These are phyloP conservation scores for Gymnoscelis rufifasciata DNA, from an alignment of 2,888 invertebrate species.

Conservation along the genomic window DNA sequence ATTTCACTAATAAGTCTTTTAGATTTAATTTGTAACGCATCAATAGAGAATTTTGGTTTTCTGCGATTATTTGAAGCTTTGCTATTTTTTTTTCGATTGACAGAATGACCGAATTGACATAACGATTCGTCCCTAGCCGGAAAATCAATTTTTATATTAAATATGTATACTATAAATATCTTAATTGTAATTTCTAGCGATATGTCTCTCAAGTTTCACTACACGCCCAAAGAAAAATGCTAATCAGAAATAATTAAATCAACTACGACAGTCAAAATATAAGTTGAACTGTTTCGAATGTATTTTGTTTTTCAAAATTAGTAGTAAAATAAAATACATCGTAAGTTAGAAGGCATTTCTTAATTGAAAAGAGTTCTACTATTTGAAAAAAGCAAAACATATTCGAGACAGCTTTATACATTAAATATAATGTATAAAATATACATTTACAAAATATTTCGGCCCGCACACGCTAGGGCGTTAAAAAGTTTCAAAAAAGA, in stretches of 20 bases:
- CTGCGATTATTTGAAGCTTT: constrained; percentile 17
- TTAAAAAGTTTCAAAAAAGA: constrained; percentile 75
- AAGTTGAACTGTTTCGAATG: constrained; percentile 32
- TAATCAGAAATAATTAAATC: constrained; percentile 50
- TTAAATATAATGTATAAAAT: constrained; percentile 74
- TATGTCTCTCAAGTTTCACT: constrained; percentile 73
- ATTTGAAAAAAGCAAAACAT: constrained; percentile 12
- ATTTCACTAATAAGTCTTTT: constrained; percentile 30
- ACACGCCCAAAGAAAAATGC: constrained; percentile 61
- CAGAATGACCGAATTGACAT: constrained; percentile 68
- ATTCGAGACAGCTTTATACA: constrained; percentile 35
- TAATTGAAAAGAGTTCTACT: constrained; percentile 12
- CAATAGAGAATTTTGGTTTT: constrained; percentile 27
- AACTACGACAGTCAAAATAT: constrained; percentile 53
- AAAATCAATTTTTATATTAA: constrained; percentile 37
- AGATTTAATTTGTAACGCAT: constrained; percentile 32
- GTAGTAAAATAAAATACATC: constrained; percentile 11
- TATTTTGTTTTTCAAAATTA: constrained; percentile 17
- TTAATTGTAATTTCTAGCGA: constrained; percentile 70
- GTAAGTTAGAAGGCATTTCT: constrained; percentile 17
- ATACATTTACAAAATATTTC: constrained; percentile 71
- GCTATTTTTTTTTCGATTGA: constrained; percentile 47
- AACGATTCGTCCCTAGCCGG: constrained; percentile 46
- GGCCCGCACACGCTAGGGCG: constrained; percentile 39
- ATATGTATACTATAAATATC: constrained; percentile 60